Percentiles rank a stretch among this genome's conserved stretches.
These are phyloP conservation scores for Diarsia rubi DNA, from an alignment of 2,888 invertebrate genomes.

Conservation along the genomic window DNA sequence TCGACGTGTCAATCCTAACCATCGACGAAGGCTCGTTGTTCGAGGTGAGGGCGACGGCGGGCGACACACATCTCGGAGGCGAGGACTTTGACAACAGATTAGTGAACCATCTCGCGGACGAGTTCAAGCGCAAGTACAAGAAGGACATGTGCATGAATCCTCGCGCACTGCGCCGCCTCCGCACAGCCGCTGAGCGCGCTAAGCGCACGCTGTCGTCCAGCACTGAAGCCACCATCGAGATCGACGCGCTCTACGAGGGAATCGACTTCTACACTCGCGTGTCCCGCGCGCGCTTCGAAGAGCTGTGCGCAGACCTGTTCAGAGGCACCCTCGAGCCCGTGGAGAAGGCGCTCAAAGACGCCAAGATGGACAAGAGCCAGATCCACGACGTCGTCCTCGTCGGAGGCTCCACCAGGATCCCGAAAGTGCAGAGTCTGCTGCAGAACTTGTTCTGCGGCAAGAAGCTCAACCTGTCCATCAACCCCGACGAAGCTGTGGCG, in stretches of 20 bases:
- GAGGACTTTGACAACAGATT: conserved; percentile 94
- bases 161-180: conserved; percentile 92
- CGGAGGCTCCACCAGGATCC: conserved; percentile 95
- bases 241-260: conserved; percentile 94
- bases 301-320: conserved; percentile 93
- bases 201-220: conserved; percentile 95
- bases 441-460: conserved; percentile 95
- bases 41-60: conserved; percentile 95
- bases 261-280: conserved; percentile 93
- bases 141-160: conserved; percentile 93
- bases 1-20: conserved; percentile 97
- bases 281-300: conserved; percentile 95
- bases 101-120: conserved; percentile 93
- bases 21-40: conserved; percentile 97
- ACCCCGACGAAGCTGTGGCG: conserved; percentile 96
- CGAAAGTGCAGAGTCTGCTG: conserved; percentile 94
- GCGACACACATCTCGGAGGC: conserved; percentile 95
- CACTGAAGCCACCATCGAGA: conserved; percentile 94
- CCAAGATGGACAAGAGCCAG: conserved; percentile 94
- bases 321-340: conserved; percentile 94
- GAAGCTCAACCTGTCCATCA: conserved; percentile 93
- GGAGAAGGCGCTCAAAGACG: conserved; percentile 94
- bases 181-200: conserved; percentile 95
- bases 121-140: conserved; percentile 93
- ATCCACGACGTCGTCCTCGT: conserved; percentile 96